Conservation (phyloP, 2,888 invertebrate genomes). For the Ectemnius cavifrons region DNA sequence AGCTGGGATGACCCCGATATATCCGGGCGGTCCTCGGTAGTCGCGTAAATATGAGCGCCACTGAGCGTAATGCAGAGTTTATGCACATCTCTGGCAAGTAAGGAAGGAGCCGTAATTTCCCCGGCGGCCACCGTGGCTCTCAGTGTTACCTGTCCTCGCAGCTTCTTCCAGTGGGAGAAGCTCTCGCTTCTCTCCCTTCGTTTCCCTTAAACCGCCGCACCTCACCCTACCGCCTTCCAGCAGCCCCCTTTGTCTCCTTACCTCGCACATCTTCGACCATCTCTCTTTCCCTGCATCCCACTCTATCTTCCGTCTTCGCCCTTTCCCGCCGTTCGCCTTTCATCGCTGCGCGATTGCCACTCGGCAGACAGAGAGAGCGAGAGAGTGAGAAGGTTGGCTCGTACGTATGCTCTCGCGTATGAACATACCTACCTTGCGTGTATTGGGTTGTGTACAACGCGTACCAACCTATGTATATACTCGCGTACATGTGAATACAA, state of each 20-base stretch:
- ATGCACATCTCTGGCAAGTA: constrained; percentile 75
- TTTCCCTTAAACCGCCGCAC: constrained; percentile 51
- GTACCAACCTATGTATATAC: constrained; percentile 11
- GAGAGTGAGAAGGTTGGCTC: constrained; percentile 39
- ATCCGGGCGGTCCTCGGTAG: neutral
- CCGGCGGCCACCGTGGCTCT: constrained; percentile 76
- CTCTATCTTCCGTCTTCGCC: constrained; percentile 30
- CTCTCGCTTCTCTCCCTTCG: constrained; percentile 34
- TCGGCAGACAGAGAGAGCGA: no score
- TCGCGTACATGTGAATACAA: constrained; percentile 42
- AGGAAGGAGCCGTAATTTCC: constrained; percentile 77
- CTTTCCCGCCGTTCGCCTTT: constrained; percentile 8
- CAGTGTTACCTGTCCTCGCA: constrained; percentile 73
- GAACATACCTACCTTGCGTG: neutral
- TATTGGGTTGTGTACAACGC: neutral
- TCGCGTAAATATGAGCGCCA: constrained; percentile 65
- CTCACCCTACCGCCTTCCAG: neutral
- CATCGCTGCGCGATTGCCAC: no score
- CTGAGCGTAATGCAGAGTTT: constrained; percentile 76
- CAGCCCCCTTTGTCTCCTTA: constrained; percentile 26
- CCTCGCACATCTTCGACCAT: neutral
- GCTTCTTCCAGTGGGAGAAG: constrained; percentile 51
- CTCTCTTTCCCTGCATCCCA: constrained; percentile 41
- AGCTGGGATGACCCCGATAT: constrained; percentile 1
- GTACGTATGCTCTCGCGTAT: constrained; percentile 14